Conservation (phyloP, 2,888 invertebrate species). For the Plebejus argus region DNA sequence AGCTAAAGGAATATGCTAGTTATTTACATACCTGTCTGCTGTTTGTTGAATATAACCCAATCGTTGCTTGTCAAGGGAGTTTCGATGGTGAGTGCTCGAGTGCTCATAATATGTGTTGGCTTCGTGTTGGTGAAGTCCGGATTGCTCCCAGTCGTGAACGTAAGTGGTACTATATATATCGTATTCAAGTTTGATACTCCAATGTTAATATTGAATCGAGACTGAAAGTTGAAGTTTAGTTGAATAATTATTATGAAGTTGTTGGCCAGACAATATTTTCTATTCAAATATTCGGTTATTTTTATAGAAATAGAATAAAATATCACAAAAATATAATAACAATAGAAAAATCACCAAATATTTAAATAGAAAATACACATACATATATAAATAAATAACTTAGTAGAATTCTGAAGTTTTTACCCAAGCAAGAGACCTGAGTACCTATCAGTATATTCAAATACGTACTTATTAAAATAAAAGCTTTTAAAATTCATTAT, state of each 20-base stretch:
- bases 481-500: no score
- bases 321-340: no score
- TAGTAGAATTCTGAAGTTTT: no score
- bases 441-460: no score
- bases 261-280: neutral
- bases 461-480: no score
- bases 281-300: no score
- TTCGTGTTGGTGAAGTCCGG: slow-evolving; percentile 66
- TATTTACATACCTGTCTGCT: slow-evolving; percentile 78
- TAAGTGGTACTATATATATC: slow-evolving; percentile 70
- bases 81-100: slow-evolving; percentile 55
- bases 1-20: neutral
- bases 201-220: slow-evolving; percentile 73
- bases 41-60: slow-evolving; percentile 83
- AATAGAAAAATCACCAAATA: no score
- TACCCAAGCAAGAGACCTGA: no score
- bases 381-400: no score
- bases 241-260: neutral
- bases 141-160: slow-evolving; percentile 65
- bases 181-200: slow-evolving; percentile 54
- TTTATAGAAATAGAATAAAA: no score
- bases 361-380: neutral
- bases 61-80: slow-evolving; percentile 60
- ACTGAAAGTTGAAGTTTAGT: slow-evolving; percentile 52
- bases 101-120: slow-evolving; percentile 61